These are phyloP conservation scores for Opisthocomus hoazin DNA, from an alignment of 2,113 vertebrate genomes.

Conservation along the genomic window DNA sequence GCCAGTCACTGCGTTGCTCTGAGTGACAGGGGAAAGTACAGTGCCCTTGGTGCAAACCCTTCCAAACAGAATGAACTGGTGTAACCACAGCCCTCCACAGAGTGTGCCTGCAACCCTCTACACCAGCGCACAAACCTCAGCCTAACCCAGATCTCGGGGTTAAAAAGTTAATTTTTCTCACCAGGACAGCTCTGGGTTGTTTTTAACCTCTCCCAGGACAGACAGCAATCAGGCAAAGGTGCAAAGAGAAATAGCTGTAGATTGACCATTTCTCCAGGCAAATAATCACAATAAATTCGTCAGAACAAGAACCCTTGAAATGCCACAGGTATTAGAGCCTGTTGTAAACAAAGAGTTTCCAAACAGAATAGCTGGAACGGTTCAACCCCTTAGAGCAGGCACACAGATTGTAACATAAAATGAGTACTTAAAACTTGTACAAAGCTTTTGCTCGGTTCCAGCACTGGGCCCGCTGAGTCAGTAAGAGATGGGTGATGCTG, in stretches of 20 bases:
- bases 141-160: background rate
- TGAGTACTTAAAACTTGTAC: background rate
- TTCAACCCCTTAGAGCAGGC: background rate
- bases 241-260: background rate
- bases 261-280: background rate
- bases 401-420: background rate
- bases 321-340: background rate
- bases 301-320: background rate
- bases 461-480: rapidly evolving
- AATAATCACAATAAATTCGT: background rate
- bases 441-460: background rate
- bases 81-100: background rate
- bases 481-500: background rate
- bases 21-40: background rate
- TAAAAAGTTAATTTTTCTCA: conserved; percentile 1
- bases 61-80: background rate
- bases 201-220: background rate
- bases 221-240: background rate
- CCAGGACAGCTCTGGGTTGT: background rate
- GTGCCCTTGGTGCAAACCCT: background rate
- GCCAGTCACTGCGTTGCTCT: background rate
- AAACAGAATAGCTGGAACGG: background rate
- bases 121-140: background rate
- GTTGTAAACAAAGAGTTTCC: conserved; percentile 4
- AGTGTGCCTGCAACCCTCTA: background rate